Evolutionary conservation across 2,797 vertebrate species (phyloP), one percentile per base, ranked within the genome.

Genomic region (Spinus pinus): DNA sequence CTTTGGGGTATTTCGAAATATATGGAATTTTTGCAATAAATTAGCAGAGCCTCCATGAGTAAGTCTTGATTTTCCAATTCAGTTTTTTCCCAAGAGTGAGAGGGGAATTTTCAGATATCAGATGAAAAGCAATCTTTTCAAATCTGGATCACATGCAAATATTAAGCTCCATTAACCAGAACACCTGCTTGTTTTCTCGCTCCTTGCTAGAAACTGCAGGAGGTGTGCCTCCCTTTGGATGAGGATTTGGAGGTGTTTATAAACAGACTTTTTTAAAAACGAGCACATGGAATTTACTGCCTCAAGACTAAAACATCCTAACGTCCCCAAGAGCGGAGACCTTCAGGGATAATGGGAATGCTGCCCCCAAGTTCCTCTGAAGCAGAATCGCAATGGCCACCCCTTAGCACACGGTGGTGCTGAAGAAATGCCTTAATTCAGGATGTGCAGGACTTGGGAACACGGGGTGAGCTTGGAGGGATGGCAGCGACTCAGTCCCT

Each of bases 351-450:
- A 39, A 57, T 0, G 23, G 54, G 51, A 92, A 81, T 46, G 10
- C 60, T 20, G 64, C 46, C 30, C 4, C 2, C 23, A 3, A 10
- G 27, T 14, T 22, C 47, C 50, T 53, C 13, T 4, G 30, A 37
- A 58, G 35, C 44, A 49, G 18, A 54, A 70, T 5, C 35, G 71
- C 79, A 92, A 9, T 82, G 54, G 57, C 37, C 69, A 61, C 6
- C 31, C 39, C 49, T 33, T 3, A 49, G 86, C 95, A 97, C 88
- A 60, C 13, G 91, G 78, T 96, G 95, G 96, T 78, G 92, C 92
- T 89, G 90, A 80, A 94, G 87, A 93, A 92, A 81, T 80, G 79
- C 27, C 60, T 84, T 24, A n/a, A n/a, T 24, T 50, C 4, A 2
- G 69, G 65, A 39, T 2, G 6, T 11, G 12, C 21, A 21, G 46